A percentile compares a stretch with the other conserved stretches of the same genome.
Evolutionary conservation across 35 echinoderm and acorn worm species (phyloP).

Genomic region (Patiria miniata): DNA sequence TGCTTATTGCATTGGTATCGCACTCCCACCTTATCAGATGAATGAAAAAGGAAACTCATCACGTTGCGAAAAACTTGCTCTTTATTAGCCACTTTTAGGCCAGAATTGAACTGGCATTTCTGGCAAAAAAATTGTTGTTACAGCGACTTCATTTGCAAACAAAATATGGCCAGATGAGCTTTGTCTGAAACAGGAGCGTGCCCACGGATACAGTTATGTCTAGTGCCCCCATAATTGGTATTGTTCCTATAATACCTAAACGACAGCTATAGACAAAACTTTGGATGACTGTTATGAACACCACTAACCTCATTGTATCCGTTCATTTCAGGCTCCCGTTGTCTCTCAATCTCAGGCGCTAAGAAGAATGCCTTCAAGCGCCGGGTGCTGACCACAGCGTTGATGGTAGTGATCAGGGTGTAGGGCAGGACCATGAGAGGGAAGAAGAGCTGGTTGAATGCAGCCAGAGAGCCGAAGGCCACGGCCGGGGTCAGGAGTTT

Average conservation of each 20-base stretch:
- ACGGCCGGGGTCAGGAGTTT: conserved; percentile 52
- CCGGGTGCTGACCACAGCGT: conserved; percentile 54
- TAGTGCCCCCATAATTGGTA: too few species aligned
- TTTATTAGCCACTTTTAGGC: too few species aligned
- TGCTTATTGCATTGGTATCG: not conserved
- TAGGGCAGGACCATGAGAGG: conserved; percentile 65
- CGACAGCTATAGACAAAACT: too few species aligned
- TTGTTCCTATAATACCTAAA: too few species aligned
- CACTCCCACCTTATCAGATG: not conserved
- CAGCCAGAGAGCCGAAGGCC: conserved; percentile 64
- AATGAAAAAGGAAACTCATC: not conserved
- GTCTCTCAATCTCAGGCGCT: conserved; percentile 47
- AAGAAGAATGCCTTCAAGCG: conserved; percentile 50
- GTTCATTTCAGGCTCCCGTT: not conserved
- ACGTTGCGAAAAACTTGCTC: too few species aligned
- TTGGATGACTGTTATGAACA: too few species aligned
- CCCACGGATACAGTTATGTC: too few species aligned
- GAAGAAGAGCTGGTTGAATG: conserved; percentile 58
- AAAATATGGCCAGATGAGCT: too few species aligned
- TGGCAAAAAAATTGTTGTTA: too few species aligned
- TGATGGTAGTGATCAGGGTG: conserved; percentile 37
- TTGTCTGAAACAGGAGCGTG: too few species aligned
- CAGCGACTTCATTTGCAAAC: too few species aligned
- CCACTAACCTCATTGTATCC: not conserved
- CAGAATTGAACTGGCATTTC: too few species aligned